A percentile compares a stretch with the other conserved stretches of the same genome.
phyloP scores from a whole-genome alignment of 2,113 vertebrate species.

The Malurus cyaneus region DNA sequence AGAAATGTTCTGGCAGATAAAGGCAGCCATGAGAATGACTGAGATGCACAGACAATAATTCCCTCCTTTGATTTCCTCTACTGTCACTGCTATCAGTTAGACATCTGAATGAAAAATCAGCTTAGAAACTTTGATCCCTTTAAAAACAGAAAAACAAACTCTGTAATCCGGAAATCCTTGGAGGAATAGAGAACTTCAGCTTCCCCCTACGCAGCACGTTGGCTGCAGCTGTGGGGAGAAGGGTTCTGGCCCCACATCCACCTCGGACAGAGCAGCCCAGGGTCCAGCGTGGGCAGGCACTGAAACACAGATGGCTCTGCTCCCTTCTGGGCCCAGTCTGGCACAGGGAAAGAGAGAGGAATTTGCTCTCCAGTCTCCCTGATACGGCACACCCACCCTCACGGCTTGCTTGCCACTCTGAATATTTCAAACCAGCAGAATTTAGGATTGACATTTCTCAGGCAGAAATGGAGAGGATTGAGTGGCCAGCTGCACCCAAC shows the following conservation, averaged over 20 bases:
- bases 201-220: background rate
- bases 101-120: slow-evolving; percentile 63
- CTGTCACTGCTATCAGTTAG: slow-evolving; percentile 55
- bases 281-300: fast-evolving
- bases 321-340: background rate
- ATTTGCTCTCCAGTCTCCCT: background rate
- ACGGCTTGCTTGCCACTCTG: fast-evolving
- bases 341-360: background rate
- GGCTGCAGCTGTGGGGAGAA: background rate
- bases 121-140: slow-evolving; percentile 58
- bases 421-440: background rate
- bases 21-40: slow-evolving; percentile 50
- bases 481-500: background rate
- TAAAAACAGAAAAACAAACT: slow-evolving; percentile 43
- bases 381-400: background rate
- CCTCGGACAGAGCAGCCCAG: background rate
- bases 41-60: slow-evolving; percentile 62
- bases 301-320: background rate
- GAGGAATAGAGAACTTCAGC: background rate
- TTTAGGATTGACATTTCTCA: background rate
- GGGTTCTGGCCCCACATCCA: fast-evolving
- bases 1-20: slow-evolving; percentile 56
- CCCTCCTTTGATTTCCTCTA: slow-evolving; percentile 56
- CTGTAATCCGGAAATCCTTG: slow-evolving; percentile 15
- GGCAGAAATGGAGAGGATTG: background rate